A percentile compares a stretch with the other conserved stretches of the same genome.
phyloP scores from a whole-genome alignment of 2,113 vertebrate species.

The Malurus melanocephalus region DNA sequence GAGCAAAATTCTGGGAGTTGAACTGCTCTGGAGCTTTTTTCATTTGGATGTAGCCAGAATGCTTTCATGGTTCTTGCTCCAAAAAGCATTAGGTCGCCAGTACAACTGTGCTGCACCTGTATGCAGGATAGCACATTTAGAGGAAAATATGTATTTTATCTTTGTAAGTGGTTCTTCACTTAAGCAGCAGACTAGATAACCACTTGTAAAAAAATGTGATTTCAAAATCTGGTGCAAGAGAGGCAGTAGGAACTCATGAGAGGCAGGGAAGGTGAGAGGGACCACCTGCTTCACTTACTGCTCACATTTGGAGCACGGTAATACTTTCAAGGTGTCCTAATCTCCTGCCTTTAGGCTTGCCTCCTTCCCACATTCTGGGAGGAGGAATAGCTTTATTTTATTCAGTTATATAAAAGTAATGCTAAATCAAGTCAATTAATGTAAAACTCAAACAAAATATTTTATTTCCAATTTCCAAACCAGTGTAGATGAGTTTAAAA shows the following conservation, averaged over 20 bases:
- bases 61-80: background rate
- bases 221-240: background rate
- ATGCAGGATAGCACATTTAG: background rate
- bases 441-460: background rate
- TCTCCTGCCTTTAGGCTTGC: background rate
- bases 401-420: background rate
- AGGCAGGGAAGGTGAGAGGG: background rate
- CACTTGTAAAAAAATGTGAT: background rate
- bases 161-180: background rate
- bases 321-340: background rate
- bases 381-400: background rate
- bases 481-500: background rate
- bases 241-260: background rate
- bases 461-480: background rate
- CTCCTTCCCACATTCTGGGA: background rate
- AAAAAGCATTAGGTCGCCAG: background rate
- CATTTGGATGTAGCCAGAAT: background rate
- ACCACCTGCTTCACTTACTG: background rate
- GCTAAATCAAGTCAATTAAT: background rate
- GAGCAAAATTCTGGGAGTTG: background rate
- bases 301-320: background rate
- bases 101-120: background rate
- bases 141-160: background rate
- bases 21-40: background rate
- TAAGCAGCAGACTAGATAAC: background rate